Evolutionary conservation across 2,113 vertebrate genomes (phyloP), one percentile per base, ranked within the genome.

Genomic region (Mixornis gularis): DNA sequence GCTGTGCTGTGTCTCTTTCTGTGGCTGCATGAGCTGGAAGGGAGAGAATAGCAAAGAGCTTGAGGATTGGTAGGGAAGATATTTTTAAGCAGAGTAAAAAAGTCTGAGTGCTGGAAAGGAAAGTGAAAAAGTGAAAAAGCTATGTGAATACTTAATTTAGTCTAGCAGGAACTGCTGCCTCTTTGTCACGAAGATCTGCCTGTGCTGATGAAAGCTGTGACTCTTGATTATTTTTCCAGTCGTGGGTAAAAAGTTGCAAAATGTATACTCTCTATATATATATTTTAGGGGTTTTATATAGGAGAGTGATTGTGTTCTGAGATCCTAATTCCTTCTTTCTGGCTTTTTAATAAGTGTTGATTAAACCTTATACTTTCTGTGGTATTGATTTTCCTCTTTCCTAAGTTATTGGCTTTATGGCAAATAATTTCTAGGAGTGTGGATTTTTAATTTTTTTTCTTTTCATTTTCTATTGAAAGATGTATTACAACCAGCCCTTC

Each of bases 11-110:
- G 20, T 74, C 36, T 82, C 25, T 63, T 77, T 73, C 38, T 69
- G 7, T 55, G 86, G 29, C 58, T 26, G 2, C 17, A 8, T 87
- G 89, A 85, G 41, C 62, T 91, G 70, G n/a, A 85, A 74, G 36
- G 53, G 16, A 36, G 49, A 66, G 71, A 88, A 49, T 6, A 84
- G 59, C 65, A 70, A n/a, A 80, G 59, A 56, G 53, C 84, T 85
- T 9, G 38, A 84, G 53, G 46, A 68, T 49, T 76, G 66, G 20
- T 7, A 80, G 56, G 30, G 22, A 60, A 79, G 78, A 24, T 94
- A 85, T 82, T 91, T 94, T 92, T 93, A 96, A 87, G n/a, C 58
- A 41, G 26, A 73, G 25, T 93, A 62, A 30, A 92, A 93, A 92
- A 93, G 43, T 70, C 74, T 43, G 60, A 92, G 52, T 84, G 69